Evolutionary conservation across 2,797 vertebrate genomes (phyloP), one percentile per base, ranked within the genome.

Genomic region (Pelodytes ibericus): DNA sequence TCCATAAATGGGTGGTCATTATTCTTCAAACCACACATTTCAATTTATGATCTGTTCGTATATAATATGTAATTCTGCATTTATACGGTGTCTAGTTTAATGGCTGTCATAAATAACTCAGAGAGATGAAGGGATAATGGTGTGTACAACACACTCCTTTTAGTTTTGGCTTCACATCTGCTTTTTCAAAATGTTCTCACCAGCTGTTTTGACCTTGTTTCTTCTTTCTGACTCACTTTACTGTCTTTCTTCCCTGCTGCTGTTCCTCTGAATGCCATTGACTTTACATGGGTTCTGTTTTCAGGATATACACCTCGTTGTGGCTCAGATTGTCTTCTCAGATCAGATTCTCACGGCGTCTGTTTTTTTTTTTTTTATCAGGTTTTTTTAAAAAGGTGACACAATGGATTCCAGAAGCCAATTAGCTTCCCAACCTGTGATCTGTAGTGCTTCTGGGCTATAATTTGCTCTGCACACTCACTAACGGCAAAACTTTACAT

Each of bases 291-390:
- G 75, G 22, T 64, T 66, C 41, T 59, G 36, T 86, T 88, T 72
- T 87, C 88, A 88, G 87, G 83, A 86, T 10, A 83, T 85, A 77
- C 41, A 73, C 47, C 72, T 80, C 81, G 77, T 82, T 84, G 82
- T 71, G 82, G 53, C 74, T 78, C 71, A 63, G 33, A 8, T 82
- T 81, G 60, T 71, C 81, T 74, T 63, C 44, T 47, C 16, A 16
- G 44, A 47, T 47, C 44, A 15, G 44, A 75, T 44, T 83, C 72
- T 82, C 83, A 81, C 80, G 29, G 39, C 44, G 26, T 64, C 6
- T 7, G 29, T 64, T 78, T 72, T 20, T 22, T 75, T 49, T 62
- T n/a, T n/a, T n/a, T 44, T 16, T 44, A 44, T 13, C 41, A 16
- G 8, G 41, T 44, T 16, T 44, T 36, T 71, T 31, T 53, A 6